These are phyloP conservation scores for Sepioteuthis lessoniana DNA, from an alignment of 2,888 invertebrate species.

Conservation along the genomic window DNA sequence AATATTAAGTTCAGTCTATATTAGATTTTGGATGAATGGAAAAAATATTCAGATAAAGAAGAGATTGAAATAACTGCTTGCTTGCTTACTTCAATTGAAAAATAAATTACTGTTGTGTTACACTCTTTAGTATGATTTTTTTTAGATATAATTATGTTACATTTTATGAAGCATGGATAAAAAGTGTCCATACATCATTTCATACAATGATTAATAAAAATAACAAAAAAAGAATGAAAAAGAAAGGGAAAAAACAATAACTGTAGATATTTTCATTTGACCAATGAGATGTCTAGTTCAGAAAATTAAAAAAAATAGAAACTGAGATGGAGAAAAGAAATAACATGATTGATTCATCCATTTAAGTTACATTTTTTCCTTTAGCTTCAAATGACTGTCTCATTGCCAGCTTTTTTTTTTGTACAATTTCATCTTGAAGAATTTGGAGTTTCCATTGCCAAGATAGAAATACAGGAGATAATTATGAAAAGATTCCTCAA, in stretches of 20 bases:
- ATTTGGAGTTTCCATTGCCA: not conserved
- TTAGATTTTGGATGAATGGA: not conserved
- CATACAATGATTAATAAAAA: not conserved
- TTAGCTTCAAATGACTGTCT: not conserved
- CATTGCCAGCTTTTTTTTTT: not conserved
- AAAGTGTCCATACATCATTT: not conserved
- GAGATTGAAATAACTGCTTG: not conserved
- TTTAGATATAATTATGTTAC: not conserved
- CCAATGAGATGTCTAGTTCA: not conserved
- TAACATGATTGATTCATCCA: not conserved
- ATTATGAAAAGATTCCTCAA: not conserved
- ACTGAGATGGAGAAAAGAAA: too few relatives aligned
- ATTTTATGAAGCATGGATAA: not conserved
- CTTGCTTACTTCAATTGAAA: not conserved
- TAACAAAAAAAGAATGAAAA: not conserved
- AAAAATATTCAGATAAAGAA: not conserved
- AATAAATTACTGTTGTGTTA: not conserved
- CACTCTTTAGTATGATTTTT: not conserved
- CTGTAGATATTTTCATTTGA: not conserved
- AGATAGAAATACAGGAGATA: not conserved
- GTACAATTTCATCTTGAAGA: not conserved
- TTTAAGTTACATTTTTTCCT: not conserved
- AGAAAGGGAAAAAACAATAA: not conserved
- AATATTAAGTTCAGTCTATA: not conserved
- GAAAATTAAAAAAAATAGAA: not conserved